Evolutionary conservation across 2,113 vertebrate genomes (phyloP).

Genomic region (Megaceryle maxima): DNA sequence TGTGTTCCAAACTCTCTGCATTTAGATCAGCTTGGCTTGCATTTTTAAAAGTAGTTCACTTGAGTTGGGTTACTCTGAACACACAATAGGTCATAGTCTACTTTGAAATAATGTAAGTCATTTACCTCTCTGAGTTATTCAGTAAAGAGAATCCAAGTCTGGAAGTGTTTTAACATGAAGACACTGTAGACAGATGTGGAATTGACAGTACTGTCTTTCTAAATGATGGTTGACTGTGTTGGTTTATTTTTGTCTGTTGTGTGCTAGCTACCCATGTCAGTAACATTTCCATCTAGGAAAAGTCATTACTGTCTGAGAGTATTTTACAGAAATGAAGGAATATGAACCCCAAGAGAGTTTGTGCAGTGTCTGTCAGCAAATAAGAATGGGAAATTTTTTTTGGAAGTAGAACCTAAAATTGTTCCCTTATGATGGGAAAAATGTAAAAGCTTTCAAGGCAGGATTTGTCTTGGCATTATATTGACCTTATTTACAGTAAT

Average conservation of each 20-base stretch:
- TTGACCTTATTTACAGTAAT: not conserved
- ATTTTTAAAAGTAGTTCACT: not conserved
- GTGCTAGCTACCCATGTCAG: not conserved
- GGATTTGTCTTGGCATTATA: slow-evolving; percentile 3
- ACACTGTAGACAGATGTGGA: not conserved
- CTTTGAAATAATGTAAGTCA: not conserved
- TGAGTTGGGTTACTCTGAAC: slow-evolving; percentile 6
- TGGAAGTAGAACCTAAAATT: not conserved
- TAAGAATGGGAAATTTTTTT: not conserved
- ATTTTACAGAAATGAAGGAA: not conserved
- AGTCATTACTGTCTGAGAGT: not conserved
- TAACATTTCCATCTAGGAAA: not conserved
- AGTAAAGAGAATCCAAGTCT: not conserved
- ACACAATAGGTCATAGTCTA: not conserved
- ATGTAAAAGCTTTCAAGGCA: slow-evolving; percentile 1
- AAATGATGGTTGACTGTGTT: not conserved
- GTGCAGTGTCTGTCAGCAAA: not conserved
- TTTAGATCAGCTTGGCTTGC: slow-evolving; percentile 25
- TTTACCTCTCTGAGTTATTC: not conserved
- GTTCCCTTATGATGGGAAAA: not conserved
- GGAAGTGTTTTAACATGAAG: not conserved
- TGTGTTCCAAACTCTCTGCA: not conserved
- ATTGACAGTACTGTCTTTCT: not conserved
- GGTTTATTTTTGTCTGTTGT: not conserved
- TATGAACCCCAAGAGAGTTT: not conserved